Percentiles rank a stretch among this genome's conserved stretches.
These are phyloP conservation scores for Spisula solida DNA, from an alignment of 2,888 invertebrate species.

Conservation along the genomic window DNA sequence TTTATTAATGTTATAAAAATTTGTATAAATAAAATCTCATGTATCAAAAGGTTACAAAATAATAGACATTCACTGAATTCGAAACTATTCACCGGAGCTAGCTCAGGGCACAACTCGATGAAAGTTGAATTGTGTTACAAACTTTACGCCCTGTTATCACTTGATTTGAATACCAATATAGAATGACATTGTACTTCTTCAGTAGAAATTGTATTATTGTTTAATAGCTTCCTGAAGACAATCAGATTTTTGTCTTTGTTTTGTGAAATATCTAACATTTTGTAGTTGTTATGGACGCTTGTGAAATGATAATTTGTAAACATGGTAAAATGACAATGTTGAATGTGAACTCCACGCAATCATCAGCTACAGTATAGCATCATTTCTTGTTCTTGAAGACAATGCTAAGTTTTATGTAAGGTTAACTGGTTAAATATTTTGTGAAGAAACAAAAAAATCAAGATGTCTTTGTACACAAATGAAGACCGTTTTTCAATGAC, in stretches of 20 bases:
- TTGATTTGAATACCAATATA: not conserved
- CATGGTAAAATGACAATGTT: no score
- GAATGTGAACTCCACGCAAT: not conserved
- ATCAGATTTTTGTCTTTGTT: not conserved
- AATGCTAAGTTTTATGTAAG: not conserved
- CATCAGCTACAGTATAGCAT: not conserved
- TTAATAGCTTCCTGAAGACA: not conserved
- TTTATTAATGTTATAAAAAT: not conserved
- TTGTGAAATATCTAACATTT: not conserved
- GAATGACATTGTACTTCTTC: not conserved
- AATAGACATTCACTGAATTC: not conserved
- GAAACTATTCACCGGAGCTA: conserved; percentile 19
- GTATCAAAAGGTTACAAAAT: not conserved
- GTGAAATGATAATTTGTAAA: not conserved
- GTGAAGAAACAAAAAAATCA: not conserved
- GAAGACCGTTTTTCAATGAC: conserved; percentile 82
- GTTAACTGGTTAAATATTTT: not conserved
- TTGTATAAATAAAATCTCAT: not conserved
- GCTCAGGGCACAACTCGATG: not conserved
- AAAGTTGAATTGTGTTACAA: not conserved
- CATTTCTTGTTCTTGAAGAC: not conserved
- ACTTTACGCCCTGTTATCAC: not conserved
- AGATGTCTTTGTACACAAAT: conserved; percentile 71
- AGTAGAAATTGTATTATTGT: not conserved
- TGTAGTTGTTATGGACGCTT: conserved; percentile 21